Evolutionary conservation across 1,140 invertebrate species (phyloP), one percentile per base, ranked within the genome.

Genomic region (Cecropterus lyciades): DNA sequence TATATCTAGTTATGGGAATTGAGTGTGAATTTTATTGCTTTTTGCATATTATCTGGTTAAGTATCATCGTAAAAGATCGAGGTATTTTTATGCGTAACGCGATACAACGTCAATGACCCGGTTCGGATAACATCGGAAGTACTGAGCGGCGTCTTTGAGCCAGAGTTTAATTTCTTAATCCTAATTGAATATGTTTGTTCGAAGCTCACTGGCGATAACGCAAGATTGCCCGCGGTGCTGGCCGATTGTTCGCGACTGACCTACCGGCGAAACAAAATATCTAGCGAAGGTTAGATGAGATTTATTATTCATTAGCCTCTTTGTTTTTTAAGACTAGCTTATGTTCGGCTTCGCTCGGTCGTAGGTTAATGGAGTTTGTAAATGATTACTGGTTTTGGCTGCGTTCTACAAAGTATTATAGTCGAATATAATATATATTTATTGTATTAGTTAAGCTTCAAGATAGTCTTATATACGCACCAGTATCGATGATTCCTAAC

Each of bases 171-270:
- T 85, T 88, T 88, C 87, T 90, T 88, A 86, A 88, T 87, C 77
- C 84, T 90, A 88, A 90, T 90, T 90, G 85, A 87, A 82, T 90
- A 88, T 90, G 82, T 88, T 88, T 88, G 87, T 90, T 78, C 74
- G 71, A 74, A 72, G 56, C 64, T 71, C 33, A 68, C 67, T 53
- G 13, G 53, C 67, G 84, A 89, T 87, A 87, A 81, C 79, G 76
- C 71, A 78, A 79, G 63, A 69, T 67, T 56, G 75, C 78, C 63
- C 53, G 70, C 27, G 68, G 78, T 71, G 59, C 60, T 76, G 75
- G 67, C 67, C 75, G 69, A 88, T 85, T 84, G 80, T 88, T 81
- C 51, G 63, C 49, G 56, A 56, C 17, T 56, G 68, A 70, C 68
- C 68, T 56, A 48, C 49, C 20, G 49, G 27, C n/a, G 57, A 67